Base-by-base conservation (phyloP, 2,888 invertebrate species). In the Meghimatium bilineatum region DNA sequence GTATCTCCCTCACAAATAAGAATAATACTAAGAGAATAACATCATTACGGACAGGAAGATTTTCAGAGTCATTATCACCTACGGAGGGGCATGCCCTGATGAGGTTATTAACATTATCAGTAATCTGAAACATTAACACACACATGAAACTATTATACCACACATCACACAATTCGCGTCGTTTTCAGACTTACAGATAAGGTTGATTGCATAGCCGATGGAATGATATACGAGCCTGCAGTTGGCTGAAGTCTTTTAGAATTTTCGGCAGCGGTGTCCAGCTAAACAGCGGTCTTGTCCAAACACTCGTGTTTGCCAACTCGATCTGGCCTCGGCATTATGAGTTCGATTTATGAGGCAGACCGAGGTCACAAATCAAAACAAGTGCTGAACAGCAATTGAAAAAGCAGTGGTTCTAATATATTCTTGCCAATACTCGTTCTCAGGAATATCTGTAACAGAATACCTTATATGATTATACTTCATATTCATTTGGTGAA, bases 321-420 rank as follows among this genome's bases (percentile, higher is more conserved):
- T 36, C 66, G 29, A 75, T 66, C 82, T 36, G 23, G 26, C 32
- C 23, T 52, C 44, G 75, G 20, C 49, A 82, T 75, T 82, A 82
- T 82, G 66, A 75, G 75, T 75, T 49, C 66, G 75, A 82, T 82
- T 82, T 82, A 82, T 56, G 82, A 82, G 82, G 44, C 82, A 75
- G 63, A 32, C n/a, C 10, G 20, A n/a, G 32, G 82, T 72, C 52
- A 75, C 82, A 82, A 82, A 82, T 82, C 82, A 82, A 29, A 36
- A 38, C 63, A 0, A 44, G 63, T 63, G 63, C 26, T 38, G 34
- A 66, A 49, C 56, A 56, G 17, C 72, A 75, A 75, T 71, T 82
- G 82, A 82, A 82, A 82, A 75, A 75, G 63, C 82, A 44, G 66
- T 32, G 75, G 26, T 34, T 8, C 44, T 80, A 72, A 60, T 80